These are phyloP conservation scores for Acanthococcus lagerstroemiae DNA, from an alignment of 2,888 invertebrate genomes.

Conservation along the genomic window DNA sequence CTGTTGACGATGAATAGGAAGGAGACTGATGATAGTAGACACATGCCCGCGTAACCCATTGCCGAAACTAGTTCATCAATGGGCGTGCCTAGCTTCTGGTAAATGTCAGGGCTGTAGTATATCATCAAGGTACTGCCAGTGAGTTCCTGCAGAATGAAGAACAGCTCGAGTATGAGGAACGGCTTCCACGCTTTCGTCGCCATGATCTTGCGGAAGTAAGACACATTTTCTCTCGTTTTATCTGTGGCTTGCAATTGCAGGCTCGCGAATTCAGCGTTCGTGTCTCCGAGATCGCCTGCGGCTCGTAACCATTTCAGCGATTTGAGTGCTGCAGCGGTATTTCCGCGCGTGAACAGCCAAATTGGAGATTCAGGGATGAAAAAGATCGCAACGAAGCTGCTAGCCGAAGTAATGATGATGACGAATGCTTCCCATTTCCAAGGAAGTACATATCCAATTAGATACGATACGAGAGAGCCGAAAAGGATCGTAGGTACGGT, in stretches of 20 bases:
- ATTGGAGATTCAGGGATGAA: slow-evolving; percentile 44
- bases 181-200: slow-evolving; percentile 55
- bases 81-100: slow-evolving; percentile 55
- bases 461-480: no score
- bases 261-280: no score
- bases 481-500: no score
- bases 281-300: slow-evolving; percentile 55
- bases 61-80: slow-evolving; percentile 57
- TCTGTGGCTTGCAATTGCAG: no score
- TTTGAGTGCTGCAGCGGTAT: neutral
- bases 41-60: slow-evolving; percentile 56
- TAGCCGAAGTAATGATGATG: neutral
- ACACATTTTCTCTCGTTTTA: no score
- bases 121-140: slow-evolving; percentile 61
- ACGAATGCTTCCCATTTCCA: no score
- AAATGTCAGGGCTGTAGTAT: slow-evolving; percentile 60
- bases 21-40: slow-evolving; percentile 53
- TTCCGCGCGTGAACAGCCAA: neutral
- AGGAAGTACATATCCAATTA: no score
- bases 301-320: slow-evolving; percentile 43
- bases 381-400: slow-evolving; percentile 39
- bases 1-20: slow-evolving; percentile 56
- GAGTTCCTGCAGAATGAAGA: slow-evolving; percentile 59
- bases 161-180: slow-evolving; percentile 52
- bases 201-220: slow-evolving; percentile 40